Conservation (phyloP, 2,797 vertebrate genomes). For the Hephaestus fuliginosus region DNA sequence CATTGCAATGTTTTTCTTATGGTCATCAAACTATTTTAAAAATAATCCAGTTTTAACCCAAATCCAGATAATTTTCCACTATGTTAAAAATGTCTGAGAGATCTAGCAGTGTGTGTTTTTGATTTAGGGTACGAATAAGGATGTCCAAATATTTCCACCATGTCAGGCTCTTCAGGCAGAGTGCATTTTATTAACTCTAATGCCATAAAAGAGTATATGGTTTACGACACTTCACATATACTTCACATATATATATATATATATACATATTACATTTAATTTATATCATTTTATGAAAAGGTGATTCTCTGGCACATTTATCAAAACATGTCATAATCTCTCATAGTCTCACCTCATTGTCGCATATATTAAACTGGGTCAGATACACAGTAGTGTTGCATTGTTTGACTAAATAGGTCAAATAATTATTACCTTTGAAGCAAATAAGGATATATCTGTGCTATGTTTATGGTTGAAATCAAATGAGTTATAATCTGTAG, state of each 20-base stretch:
- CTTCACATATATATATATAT: not conserved
- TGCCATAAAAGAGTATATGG: not conserved
- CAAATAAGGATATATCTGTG: not conserved
- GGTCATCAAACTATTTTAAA: not conserved
- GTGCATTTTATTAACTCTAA: constrained; percentile 15
- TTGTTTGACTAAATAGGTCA: not conserved
- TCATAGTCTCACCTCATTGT: not conserved
- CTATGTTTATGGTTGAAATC: constrained; percentile 3
- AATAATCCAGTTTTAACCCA: not conserved
- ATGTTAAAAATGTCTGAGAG: not conserved
- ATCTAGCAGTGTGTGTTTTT: not conserved
- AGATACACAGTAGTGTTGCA: too few species aligned
- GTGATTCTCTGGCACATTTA: not conserved
- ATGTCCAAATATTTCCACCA: not conserved
- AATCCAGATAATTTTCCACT: not conserved
- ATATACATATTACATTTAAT: not conserved
- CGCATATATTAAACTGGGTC: not conserved
- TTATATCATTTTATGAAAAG: not conserved
- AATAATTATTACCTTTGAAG: not conserved
- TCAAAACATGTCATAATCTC: not conserved
- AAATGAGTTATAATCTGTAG: not conserved
- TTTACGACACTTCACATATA: constrained; percentile 11
- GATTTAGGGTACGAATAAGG: not conserved
- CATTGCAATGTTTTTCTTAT: not conserved
- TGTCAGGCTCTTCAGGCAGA: not conserved